Percentiles rank a stretch among this genome's conserved stretches.
Conservation (phyloP, 2,113 vertebrate genomes). For the Dryoscopus gambensis region DNA sequence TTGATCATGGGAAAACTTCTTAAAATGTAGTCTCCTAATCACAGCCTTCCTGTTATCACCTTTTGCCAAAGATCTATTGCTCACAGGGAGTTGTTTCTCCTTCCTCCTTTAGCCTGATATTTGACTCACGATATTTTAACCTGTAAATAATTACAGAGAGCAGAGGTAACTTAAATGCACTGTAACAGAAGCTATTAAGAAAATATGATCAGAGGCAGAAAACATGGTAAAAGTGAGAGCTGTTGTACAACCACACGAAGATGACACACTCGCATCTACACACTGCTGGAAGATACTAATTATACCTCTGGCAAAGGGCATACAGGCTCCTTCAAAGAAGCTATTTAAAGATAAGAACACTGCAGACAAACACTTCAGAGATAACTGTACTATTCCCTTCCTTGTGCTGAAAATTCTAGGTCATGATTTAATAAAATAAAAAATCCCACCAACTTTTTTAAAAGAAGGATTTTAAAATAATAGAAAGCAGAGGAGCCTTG, state of each 20-base stretch:
- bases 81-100: neutral
- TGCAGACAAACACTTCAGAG: slow-evolving; percentile 44
- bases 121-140: slow-evolving; percentile 35
- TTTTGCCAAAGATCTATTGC: slow-evolving; percentile 15
- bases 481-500: neutral
- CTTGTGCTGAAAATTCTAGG: slow-evolving; percentile 32
- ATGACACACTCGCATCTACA: neutral
- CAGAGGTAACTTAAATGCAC: slow-evolving; percentile 21
- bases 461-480: neutral
- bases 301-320: slow-evolving; percentile 50
- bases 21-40: slow-evolving; percentile 29
- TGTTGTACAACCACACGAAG: neutral
- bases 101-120: neutral
- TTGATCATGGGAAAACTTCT: slow-evolving; percentile 43
- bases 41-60: neutral
- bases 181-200: slow-evolving; percentile 31
- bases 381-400: neutral
- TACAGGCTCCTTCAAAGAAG: slow-evolving; percentile 7
- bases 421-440: neutral
- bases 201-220: slow-evolving; percentile 32
- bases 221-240: neutral
- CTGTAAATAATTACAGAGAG: slow-evolving; percentile 47
- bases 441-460: neutral
- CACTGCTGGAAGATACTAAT: slow-evolving; percentile 23
- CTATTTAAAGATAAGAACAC: slow-evolving; percentile 61